phyloP scores from a whole-genome alignment of 2,797 vertebrate genomes.

The Helarctos malayanus region DNA sequence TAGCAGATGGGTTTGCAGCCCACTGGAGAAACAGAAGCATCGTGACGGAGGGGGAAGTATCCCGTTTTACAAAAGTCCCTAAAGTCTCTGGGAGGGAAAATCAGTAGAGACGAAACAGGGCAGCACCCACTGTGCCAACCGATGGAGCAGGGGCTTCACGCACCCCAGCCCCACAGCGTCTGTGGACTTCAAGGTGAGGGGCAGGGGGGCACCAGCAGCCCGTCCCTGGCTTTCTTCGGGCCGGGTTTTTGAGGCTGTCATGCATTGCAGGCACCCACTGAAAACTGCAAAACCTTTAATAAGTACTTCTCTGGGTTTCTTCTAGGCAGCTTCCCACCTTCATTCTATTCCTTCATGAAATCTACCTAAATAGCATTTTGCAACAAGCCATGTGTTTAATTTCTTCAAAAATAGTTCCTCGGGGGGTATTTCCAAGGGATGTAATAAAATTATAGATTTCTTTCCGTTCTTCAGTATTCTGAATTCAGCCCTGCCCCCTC shows the following conservation, averaged over 20 bases:
- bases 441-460: not conserved
- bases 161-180: rapidly evolving
- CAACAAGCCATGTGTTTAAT: not conserved
- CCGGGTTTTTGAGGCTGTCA: not conserved
- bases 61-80: not conserved
- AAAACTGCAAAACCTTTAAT: rapidly evolving
- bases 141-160: rapidly evolving
- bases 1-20: rapidly evolving
- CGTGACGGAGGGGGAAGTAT: rapidly evolving
- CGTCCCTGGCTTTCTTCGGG: rapidly evolving
- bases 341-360: not conserved
- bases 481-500: rapidly evolving
- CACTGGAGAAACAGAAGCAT: not conserved
- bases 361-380: not conserved
- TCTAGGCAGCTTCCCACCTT: not conserved
- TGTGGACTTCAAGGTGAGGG: not conserved
- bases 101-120: rapidly evolving
- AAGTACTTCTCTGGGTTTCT: not conserved
- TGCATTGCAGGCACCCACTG: no score
- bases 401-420: not conserved
- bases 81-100: rapidly evolving
- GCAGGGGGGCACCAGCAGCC: not conserved
- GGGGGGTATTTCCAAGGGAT: not conserved
- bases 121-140: rapidly evolving
- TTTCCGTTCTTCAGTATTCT: not conserved